Percentiles rank a stretch among this genome's conserved stretches.
Conservation (phyloP, 2,113 vertebrate species). For the Equus przewalskii region DNA sequence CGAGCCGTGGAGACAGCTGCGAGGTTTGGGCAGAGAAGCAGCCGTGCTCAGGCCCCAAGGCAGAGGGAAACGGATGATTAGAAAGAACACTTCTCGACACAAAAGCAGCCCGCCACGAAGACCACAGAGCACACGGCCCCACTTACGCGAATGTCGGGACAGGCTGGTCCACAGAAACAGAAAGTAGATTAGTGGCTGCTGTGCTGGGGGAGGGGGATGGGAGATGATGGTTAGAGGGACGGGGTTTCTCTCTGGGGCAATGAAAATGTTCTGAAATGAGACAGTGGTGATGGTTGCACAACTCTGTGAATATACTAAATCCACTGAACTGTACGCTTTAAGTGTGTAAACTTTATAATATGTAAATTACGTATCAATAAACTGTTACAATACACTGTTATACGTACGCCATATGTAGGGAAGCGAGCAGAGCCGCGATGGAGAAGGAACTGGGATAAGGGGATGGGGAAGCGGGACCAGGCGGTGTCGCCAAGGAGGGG, state of each 20-base stretch:
- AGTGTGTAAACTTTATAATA: neutral
- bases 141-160: no score
- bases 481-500: neutral
- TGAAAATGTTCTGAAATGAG: neutral
- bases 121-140: neutral
- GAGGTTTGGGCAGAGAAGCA: neutral
- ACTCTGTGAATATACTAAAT: neutral
- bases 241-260: neutral
- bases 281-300: neutral
- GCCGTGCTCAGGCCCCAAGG: neutral
- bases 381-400: neutral
- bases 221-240: neutral
- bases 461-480: no score
- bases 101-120: neutral
- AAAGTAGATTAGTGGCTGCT: neutral
- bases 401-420: neutral
- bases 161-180: neutral
- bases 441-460: neutral
- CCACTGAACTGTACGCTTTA: neutral
- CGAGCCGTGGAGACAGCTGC: neutral
- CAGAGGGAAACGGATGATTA: neutral
- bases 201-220: neutral
- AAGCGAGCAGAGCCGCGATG: neutral
- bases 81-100: no score
- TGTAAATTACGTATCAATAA: neutral